A percentile compares a stretch with the other conserved stretches of the same genome.
Evolutionary conservation across 2,113 vertebrate genomes (phyloP).

Genomic region (Paramormyrops kingsleyae): DNA sequence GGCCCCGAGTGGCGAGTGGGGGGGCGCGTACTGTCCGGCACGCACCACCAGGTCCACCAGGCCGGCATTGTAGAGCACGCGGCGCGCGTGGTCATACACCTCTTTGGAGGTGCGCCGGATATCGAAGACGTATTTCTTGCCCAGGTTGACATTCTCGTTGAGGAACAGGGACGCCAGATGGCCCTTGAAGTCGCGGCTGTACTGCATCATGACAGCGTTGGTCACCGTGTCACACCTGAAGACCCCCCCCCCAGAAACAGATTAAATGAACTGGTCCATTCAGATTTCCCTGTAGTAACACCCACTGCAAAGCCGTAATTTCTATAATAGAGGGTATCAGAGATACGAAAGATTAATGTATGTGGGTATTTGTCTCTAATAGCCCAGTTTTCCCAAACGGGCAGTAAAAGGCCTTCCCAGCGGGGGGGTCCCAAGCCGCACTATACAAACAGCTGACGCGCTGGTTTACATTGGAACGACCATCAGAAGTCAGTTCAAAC

Average conservation of each 20-base stretch:
- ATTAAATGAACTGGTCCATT: background rate
- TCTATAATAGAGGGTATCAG: background rate
- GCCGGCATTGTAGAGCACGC: constrained; percentile 89
- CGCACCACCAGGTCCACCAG: constrained; percentile 76
- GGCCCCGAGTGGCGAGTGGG: constrained; percentile 66
- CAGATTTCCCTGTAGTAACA: background rate
- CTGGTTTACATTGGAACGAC: background rate
- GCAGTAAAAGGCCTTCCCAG: background rate
- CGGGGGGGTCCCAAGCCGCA: background rate
- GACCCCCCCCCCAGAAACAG: background rate
- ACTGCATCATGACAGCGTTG: constrained; percentile 97
- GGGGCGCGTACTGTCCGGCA: constrained; percentile 55
- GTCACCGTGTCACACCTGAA: constrained; percentile 92
- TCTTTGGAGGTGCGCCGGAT: constrained; percentile 95
- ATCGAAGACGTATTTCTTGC: constrained; percentile 97
- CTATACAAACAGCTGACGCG: background rate
- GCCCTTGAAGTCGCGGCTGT: constrained; percentile 93
- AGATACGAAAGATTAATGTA: background rate
- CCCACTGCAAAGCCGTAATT: background rate
- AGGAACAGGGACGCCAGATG: constrained; percentile 93
- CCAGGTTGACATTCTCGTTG: constrained; percentile 94
- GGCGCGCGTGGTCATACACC: constrained; percentile 87
- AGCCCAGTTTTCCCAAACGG: background rate
- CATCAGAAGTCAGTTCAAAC: background rate
- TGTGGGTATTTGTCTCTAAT: background rate